A percentile compares a stretch with the other conserved stretches of the same genome.
These are phyloP conservation scores for Argynnis bischoffii DNA, from an alignment of 2,888 invertebrate genomes.

Conservation along the genomic window DNA sequence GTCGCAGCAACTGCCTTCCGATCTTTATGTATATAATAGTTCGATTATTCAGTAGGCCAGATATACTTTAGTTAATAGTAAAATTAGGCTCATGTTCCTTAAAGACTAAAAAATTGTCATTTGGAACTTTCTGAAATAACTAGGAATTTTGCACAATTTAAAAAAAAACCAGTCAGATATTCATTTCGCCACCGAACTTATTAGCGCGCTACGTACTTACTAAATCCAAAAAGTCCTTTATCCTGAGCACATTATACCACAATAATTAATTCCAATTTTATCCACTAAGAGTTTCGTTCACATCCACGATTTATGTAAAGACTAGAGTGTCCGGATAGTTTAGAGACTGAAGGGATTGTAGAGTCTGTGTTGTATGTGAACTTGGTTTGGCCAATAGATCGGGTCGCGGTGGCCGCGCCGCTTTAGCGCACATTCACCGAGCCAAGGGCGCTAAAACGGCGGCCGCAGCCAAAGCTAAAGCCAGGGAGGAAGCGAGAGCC, in stretches of 20 bases:
- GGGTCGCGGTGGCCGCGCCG: constrained; percentile 70
- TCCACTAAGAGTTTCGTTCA: constrained; percentile 34
- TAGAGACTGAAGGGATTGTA: constrained; percentile 61
- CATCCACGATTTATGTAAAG: constrained; percentile 66
- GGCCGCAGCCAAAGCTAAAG: constrained; percentile 72
- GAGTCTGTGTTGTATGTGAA: constrained; percentile 66
- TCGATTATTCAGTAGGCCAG: constrained; percentile 76
- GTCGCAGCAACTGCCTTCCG: constrained; percentile 43
- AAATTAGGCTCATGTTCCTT: constrained; percentile 73
- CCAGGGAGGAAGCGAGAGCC: constrained; percentile 74
- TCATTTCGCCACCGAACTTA: constrained; percentile 43
- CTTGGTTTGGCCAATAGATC: constrained; percentile 73
- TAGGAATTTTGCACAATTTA: constrained; percentile 53
- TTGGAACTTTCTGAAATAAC: constrained; percentile 54
- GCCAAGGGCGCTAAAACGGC: constrained; percentile 76
- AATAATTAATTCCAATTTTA: constrained; percentile 37
- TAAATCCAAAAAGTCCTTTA: constrained; percentile 42
- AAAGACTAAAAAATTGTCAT: constrained; percentile 51
- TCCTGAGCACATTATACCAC: constrained; percentile 40
- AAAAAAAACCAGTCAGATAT: constrained; percentile 34
- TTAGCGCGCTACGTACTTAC: constrained; percentile 52
- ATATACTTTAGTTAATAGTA: constrained; percentile 64
- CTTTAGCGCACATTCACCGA: constrained; percentile 80
- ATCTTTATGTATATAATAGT: constrained; percentile 53
- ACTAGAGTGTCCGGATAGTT: constrained; percentile 72